Conservation (phyloP, 2,797 vertebrate genomes). For the Eospalax fontanierii region DNA sequence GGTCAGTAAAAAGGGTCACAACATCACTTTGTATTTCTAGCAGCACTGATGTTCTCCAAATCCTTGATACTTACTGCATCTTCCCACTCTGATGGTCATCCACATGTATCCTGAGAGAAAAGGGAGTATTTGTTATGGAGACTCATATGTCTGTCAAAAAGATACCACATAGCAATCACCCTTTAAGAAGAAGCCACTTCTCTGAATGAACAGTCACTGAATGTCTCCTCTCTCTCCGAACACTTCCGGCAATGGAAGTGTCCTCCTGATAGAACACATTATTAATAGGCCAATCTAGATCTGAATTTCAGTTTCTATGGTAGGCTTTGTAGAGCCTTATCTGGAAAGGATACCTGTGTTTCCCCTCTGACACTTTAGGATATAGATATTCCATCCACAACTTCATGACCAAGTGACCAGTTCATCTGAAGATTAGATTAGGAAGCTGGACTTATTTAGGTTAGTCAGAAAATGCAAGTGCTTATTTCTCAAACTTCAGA, state of each 20-base stretch:
- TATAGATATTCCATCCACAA: background rate
- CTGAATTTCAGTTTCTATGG: background rate
- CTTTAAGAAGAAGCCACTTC: background rate
- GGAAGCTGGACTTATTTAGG: conserved; percentile 23
- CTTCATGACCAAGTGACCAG: background rate
- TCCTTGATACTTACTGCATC: background rate
- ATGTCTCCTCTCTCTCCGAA: conserved; percentile 3
- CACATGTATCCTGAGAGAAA: background rate
- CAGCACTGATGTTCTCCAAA: background rate
- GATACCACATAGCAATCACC: background rate
- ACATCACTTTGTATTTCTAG: background rate
- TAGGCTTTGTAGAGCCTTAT: background rate
- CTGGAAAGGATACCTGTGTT: background rate
- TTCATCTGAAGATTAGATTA: conserved; percentile 29
- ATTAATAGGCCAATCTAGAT: background rate
- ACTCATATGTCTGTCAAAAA: background rate
- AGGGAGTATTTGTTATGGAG: background rate
- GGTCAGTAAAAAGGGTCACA: background rate
- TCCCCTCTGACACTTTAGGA: background rate
- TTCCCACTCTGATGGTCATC: background rate
- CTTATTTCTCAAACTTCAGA: conserved; percentile 6
- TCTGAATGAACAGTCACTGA: conserved; percentile 4
- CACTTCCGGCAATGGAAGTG: background rate
- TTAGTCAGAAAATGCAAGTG: conserved; percentile 20
- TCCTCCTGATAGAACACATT: background rate